Base-by-base conservation (phyloP, 2,888 invertebrate species). In the Antheraea yamamai region DNA sequence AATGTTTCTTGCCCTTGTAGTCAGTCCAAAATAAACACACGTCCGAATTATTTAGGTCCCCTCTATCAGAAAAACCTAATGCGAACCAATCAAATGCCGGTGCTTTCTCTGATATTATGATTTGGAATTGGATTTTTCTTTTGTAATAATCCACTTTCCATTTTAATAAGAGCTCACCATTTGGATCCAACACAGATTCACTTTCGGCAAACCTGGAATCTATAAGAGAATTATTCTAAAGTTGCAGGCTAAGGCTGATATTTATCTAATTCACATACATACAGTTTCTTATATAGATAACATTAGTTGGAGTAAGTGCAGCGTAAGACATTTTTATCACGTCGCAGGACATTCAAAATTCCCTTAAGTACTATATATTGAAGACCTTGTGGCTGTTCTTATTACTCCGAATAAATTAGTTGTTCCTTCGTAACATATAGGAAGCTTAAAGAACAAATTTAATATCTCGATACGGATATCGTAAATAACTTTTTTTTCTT, bases 61-160 rank as follows among this genome's bases (percentile, higher is more conserved):
- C 98, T 76, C 97, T 96, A 84, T 98, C 96, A 1, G 98, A 98
- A 92, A 98, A 98, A 58, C 98, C 98, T 73, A 98, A 85, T 0
- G 97, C 98, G 83, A 98, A 96, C 98, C 98, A 98, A 74, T 95
- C 95, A 82, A 91, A 90, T 0, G 88, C 86, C 18, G 95, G 94
- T 0, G 90, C 89, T 70, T 91, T 88, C 2, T 91, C 88, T 0
- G 95, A 92, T 70, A 96, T 83, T 74, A 95, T 91, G 23, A 96
- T 84, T 82, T 95, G 95, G 79, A 96, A 96, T 35, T 86, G 84
- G 74, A 95, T 89, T 80, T 89, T 92, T 73, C 83, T 83, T 64
- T 82, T 78, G 18, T 83, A 78, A 77, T 94, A 94, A 79, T 94
- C 89, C 14, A 93, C 91, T 79, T 84, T 81, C 95, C 95, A 95